Base-by-base conservation (phyloP, 2,113 vertebrate species). In the Sylvilagus bachmani region DNA sequence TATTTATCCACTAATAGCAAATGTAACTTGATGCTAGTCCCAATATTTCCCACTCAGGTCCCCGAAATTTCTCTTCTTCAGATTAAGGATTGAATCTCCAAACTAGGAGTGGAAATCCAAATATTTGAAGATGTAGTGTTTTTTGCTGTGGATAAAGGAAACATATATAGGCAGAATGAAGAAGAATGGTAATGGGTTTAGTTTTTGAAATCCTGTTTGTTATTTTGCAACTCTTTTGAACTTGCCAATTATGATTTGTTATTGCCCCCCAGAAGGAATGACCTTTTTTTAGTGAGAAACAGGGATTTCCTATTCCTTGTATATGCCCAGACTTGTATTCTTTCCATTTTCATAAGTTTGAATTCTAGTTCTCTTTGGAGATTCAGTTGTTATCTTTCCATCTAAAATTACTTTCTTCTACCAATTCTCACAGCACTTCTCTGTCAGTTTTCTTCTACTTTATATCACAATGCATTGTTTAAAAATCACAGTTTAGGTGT, bases 161-260 rank as follows among this genome's bases (percentile, higher is more conserved):
- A 13, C 19, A 75, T 14, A 36, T 38, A 6, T 22, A 69, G 14
- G 7, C 24, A 86, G 51, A 91, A 74, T 64, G n/a, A 19, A 79
- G 49, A 77, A 85, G 36, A 90, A 90, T 4, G 13, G 21, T 25
- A 81, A 27, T 38, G 64, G 21, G 10, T 4, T 86, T 49, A 78
- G 13, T 22, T 4, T 82, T 69, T 93, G 70, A 92, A 87, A 77
- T 92, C 31, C 74, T 64, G 16, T 81, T 82, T 66, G 14, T 10
- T 93, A 11, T 89, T 85, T 93, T 82, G 22, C 14, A 78, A 24
- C 19, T 74, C 29, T 67, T 77, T 93, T 49, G 85, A 62, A 78
- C 12, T 86, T 61, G 10, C 25, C 21, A 75, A 11, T 22, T 51
- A 0, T 83, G 3, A 55, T 77, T 53, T 82, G 7, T 29, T 27